A percentile compares a stretch with the other conserved stretches of the same genome.
These are phyloP conservation scores for Muntiacus muntjak DNA, from an alignment of 2,113 vertebrate genomes.

Conservation along the genomic window DNA sequence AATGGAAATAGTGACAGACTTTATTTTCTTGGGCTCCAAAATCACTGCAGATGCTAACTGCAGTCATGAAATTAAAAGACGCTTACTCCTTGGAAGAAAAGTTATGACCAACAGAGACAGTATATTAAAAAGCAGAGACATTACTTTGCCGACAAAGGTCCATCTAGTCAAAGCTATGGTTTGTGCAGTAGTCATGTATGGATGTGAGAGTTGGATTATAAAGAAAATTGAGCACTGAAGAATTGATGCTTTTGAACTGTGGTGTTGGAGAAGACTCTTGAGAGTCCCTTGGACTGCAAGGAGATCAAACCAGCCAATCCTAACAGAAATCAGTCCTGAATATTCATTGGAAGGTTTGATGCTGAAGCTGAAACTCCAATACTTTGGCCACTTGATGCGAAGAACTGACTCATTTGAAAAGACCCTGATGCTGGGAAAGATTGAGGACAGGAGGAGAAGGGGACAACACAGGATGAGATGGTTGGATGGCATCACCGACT, in stretches of 20 bases:
- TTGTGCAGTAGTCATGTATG: background rate
- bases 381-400: background rate
- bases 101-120: background rate
- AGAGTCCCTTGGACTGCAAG: background rate
- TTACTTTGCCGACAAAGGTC: background rate
- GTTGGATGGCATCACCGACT: background rate
- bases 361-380: background rate
- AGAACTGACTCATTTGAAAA: background rate
- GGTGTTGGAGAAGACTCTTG: background rate
- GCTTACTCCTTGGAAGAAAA: background rate
- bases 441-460: background rate
- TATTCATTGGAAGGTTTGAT: too few species aligned
- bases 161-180: background rate
- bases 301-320: background rate
- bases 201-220: background rate
- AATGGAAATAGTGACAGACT: background rate
- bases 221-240: background rate
- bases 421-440: background rate
- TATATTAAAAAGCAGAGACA: background rate
- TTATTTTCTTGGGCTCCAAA: background rate
- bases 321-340: background rate
- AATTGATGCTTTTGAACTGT: background rate
- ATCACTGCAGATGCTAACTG: background rate
- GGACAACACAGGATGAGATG: fast-evolving
- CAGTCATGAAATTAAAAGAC: background rate